Conservation (phyloP, 2,888 invertebrate species). For the Electrophaes corylata region DNA sequence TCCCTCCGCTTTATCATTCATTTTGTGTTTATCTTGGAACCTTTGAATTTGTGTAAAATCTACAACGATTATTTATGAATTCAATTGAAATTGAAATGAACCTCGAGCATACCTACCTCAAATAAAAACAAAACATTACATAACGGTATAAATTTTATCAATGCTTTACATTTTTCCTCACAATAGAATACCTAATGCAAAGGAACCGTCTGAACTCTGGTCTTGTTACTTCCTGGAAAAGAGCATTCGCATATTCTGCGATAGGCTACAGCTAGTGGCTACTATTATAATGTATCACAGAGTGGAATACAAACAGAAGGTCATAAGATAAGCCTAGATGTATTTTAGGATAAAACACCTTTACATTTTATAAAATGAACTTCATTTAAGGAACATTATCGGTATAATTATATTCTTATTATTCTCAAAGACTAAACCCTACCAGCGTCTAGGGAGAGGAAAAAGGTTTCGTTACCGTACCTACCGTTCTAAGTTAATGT, state of each 20-base stretch:
- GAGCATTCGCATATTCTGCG: slow-evolving; percentile 28
- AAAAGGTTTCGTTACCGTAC: too few relatives aligned
- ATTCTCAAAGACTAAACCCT: too few relatives aligned
- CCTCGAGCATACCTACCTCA: background rate
- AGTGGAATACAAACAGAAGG: slow-evolving; percentile 4
- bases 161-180: background rate
- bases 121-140: slow-evolving; percentile 7
- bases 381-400: too few relatives aligned
- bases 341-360: too few relatives aligned
- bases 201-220: background rate
- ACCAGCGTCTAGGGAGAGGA: too few relatives aligned
- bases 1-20: background rate
- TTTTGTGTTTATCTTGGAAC: background rate
- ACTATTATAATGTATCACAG: slow-evolving; percentile 6
- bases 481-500: too few relatives aligned
- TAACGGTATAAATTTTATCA: slow-evolving; percentile 3
- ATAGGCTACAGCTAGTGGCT: slow-evolving; percentile 3
- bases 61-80: background rate
- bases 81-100: background rate
- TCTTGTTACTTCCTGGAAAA: slow-evolving; percentile 30
- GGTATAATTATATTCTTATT: too few relatives aligned
- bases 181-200: background rate
- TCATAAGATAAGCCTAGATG: too few relatives aligned
- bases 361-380: too few relatives aligned
- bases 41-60: slow-evolving; percentile 3